These are phyloP conservation scores for Apolygus lucorum DNA, from an alignment of 1,140 invertebrate species.

Conservation along the genomic window DNA sequence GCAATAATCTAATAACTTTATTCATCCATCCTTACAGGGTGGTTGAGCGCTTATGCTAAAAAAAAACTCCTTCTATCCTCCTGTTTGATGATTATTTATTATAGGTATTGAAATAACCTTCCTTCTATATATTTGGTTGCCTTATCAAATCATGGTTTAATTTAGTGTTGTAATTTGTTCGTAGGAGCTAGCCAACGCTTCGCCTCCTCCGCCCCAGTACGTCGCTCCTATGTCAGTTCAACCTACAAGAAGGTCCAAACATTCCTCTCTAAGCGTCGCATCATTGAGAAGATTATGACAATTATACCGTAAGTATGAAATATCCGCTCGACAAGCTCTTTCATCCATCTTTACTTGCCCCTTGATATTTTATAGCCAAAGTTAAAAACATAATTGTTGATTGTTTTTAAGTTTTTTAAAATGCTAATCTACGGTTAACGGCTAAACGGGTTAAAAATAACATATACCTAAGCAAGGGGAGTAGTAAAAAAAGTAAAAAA, in stretches of 20 bases:
- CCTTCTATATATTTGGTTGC: no score
- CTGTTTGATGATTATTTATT: no score
- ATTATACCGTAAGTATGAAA: slow-evolving; percentile 20
- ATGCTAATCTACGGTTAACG: not conserved
- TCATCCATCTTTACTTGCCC: not conserved
- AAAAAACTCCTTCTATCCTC: no score
- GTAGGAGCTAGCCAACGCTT: slow-evolving; percentile 48
- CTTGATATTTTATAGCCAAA: not conserved
- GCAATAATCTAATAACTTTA: no score
- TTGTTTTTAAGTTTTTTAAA: not conserved
- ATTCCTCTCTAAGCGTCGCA: slow-evolving; percentile 48
- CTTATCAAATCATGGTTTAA: no score
- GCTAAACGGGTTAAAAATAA: not conserved
- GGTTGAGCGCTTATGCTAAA: no score
- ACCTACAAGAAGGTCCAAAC: slow-evolving; percentile 63
- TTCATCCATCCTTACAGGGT: no score
- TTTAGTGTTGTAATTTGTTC: no score
- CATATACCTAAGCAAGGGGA: no score
- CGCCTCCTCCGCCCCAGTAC: slow-evolving; percentile 48
- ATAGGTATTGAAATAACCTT: no score
- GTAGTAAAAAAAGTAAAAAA: no score
- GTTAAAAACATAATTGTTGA: not conserved
- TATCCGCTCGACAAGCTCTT: not conserved
- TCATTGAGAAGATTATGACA: slow-evolving; percentile 43
- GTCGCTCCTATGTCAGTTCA: slow-evolving; percentile 63